Evolutionary conservation across 2,888 invertebrate species (phyloP), one percentile per base, ranked within the genome.

Genomic region (Chouioia cunea): DNA sequence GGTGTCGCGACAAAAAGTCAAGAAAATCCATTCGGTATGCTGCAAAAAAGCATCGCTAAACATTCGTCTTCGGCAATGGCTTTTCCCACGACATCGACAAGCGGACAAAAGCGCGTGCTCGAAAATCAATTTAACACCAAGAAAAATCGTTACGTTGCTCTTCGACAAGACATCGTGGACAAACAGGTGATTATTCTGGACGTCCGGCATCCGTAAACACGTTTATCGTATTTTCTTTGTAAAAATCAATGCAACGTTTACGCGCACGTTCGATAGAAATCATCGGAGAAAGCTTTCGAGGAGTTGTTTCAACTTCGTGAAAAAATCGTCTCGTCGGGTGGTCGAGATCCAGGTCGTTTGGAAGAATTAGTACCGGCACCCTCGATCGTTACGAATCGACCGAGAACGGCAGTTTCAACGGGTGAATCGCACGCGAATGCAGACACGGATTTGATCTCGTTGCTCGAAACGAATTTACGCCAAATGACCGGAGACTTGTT

Each of bases 291-390:
- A 0, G 20, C 57, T 3, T 80, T 77, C 71, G 77, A 79, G 23
- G 81, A 84, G n/a, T 72, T 80, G 56, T 57, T 69, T 2, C 79
- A 80, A 23, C 73, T 84, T 12, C 79, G 83, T 0, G 81, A 83
- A 22, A 82, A 80, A 71, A 71, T 85, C 20, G 75, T 84, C 2
- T 66, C 76, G 0, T 66, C 52, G 46, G 84, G 84, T 3, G 75
- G 73, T 4, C 82, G 78, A 56, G 82, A 83, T 73, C 81, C 83
- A 0, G 83, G 83, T 16, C 79, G 78, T 60, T 60, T 81, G 16
- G 83, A 84, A 12, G 77, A 77, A 12, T 50, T 79, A 16, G 73
- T 57, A 4, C 72, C 63, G 8, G 23, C 27, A 12, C 48, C 60
- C 12, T 8, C 27, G 47, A 12, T 23, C 0, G 43, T 14, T 0